These are phyloP conservation scores for Pseudorhiza aurosa DNA, from an alignment of 30 jellyfish, hydroid and myxozoan species.

Conservation along the genomic window DNA sequence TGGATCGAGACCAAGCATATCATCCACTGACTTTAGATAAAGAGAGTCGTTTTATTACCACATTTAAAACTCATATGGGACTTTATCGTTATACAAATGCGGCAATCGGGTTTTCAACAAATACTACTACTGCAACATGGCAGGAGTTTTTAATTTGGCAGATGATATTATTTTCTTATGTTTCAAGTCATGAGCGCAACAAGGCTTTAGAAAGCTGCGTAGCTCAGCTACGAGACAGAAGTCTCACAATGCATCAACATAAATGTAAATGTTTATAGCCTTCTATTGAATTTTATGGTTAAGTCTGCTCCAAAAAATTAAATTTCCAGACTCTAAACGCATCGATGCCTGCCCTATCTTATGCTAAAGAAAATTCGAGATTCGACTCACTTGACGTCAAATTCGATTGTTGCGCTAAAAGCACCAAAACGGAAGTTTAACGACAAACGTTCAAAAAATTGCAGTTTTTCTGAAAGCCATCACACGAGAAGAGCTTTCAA, in stretches of 20 bases:
- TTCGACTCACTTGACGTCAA: too few species aligned
- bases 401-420: too few species aligned
- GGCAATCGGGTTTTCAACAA: constrained; percentile 47
- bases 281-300: constrained; percentile 2
- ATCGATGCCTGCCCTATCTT: constrained; percentile 1
- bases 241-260: neutral
- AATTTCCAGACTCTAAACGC: constrained; percentile 49
- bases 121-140: constrained; percentile 20
- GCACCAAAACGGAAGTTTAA: too few species aligned
- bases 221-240: neutral
- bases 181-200: constrained; percentile 29
- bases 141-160: constrained; percentile 17
- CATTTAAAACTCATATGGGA: constrained; percentile 21
- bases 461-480: too few species aligned
- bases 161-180: constrained; percentile 51
- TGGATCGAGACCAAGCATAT: constrained; percentile 30
- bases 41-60: constrained; percentile 27
- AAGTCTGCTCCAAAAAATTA: constrained; percentile 31
- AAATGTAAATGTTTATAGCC: constrained; percentile 1
- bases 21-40: constrained; percentile 24
- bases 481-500: too few species aligned
- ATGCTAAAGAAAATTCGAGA: constrained; percentile 37
- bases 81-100: constrained; percentile 38
- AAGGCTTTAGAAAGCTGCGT: constrained; percentile 12
- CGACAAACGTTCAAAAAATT: too few species aligned